A percentile compares a stretch with the other conserved stretches of the same genome.
Evolutionary conservation across 2,113 vertebrate genomes (phyloP).

Genomic region (Sprattus sprattus): DNA sequence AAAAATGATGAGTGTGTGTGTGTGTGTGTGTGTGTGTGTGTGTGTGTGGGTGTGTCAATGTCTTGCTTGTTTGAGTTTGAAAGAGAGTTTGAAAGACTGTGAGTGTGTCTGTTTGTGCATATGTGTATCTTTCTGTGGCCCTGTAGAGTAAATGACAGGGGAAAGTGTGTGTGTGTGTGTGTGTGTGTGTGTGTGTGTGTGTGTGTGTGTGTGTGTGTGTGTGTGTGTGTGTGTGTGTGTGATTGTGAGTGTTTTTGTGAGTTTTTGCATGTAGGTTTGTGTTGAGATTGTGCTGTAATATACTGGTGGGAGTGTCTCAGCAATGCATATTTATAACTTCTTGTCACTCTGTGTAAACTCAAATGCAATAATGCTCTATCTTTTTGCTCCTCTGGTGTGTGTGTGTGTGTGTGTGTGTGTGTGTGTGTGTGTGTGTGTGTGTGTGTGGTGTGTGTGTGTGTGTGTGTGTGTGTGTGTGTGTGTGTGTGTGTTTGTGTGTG

Average conservation of each 20-base stretch:
- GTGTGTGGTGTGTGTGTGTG: constrained; percentile 2
- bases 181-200: constrained; percentile 5
- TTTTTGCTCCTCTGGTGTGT: background rate
- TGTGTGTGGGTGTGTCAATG: background rate
- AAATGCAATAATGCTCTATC: too few species aligned
- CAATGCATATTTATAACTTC: too few species aligned
- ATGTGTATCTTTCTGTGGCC: too few species aligned
- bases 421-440: background rate
- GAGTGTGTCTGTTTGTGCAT: background rate
- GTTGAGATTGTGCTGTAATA: background rate
- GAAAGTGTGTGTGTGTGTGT: background rate
- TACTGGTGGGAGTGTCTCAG: too few species aligned
- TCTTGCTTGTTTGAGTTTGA: background rate
- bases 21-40: background rate
- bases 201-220: constrained; percentile 3
- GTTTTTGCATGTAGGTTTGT: background rate
- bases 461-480: background rate
- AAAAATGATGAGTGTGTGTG: background rate
- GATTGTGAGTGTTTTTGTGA: background rate
- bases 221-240: constrained; percentile 10
- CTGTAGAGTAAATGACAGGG: too few species aligned
- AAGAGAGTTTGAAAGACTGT: background rate
- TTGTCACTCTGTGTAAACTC: too few species aligned
- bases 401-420: background rate
- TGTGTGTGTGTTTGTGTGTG: background rate